Evolutionary conservation across 2,797 vertebrate species (phyloP).

Genomic region (Sorex maritimensis): DNA sequence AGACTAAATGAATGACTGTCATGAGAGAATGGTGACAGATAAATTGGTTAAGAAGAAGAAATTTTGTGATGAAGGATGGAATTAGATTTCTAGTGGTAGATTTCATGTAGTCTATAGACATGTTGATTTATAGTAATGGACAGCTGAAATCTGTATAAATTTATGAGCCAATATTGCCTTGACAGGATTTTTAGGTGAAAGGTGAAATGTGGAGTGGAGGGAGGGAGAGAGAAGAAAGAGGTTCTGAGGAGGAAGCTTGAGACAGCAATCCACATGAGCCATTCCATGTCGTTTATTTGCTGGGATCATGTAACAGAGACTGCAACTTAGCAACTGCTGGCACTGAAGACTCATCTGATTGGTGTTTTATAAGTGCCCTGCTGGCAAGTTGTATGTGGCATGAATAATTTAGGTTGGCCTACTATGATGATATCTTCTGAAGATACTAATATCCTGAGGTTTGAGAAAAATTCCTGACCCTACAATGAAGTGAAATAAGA

Average conservation of each 20-base stretch:
- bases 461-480: conserved; percentile 50
- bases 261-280: background rate
- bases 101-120: background rate
- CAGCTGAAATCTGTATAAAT: background rate
- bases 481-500: background rate
- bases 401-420: conserved; percentile 4
- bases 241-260: background rate
- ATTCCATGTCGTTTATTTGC: too few species aligned
- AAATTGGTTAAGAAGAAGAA: background rate
- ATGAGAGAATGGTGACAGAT: background rate
- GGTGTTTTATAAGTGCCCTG: background rate
- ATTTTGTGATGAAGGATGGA: background rate
- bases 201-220: conserved; percentile 36
- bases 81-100: background rate
- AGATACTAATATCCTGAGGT: conserved; percentile 10
- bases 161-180: background rate
- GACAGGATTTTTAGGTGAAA: background rate
- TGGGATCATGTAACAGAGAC: background rate
- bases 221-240: background rate
- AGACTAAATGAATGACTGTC: background rate
- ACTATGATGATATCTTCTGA: conserved; percentile 44
- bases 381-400: background rate
- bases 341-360: background rate
- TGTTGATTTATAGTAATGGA: background rate
- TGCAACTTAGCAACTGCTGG: background rate